Evolutionary conservation across 2,797 vertebrate species (phyloP).

Genomic region (Brachymystax lenok): DNA sequence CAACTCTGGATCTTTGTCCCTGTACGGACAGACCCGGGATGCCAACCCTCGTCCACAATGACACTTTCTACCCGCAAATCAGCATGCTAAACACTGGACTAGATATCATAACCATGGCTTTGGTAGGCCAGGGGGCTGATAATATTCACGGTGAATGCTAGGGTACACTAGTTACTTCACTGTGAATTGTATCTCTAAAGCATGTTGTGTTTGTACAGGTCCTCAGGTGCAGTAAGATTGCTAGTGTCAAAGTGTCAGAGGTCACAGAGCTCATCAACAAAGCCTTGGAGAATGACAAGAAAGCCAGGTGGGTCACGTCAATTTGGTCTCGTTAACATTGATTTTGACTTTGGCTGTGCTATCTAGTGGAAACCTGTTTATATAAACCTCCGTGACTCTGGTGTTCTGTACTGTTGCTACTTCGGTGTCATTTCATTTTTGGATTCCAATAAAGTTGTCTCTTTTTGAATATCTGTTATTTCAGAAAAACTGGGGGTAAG

Average conservation of each 20-base stretch:
- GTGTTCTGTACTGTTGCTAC: neutral
- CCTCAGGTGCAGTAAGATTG: constrained; percentile 94
- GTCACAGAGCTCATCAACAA: constrained; percentile 92
- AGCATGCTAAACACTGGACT: neutral
- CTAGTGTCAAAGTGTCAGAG: constrained; percentile 94
- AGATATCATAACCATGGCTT: neutral
- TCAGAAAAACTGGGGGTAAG: constrained; percentile 90
- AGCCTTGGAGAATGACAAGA: constrained; percentile 90
- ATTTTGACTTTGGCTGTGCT: too few species aligned
- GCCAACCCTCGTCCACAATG: neutral
- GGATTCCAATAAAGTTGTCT: neutral
- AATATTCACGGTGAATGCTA: too few species aligned
- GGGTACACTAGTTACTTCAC: neutral
- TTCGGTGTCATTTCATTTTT: neutral
- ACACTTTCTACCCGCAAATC: neutral
- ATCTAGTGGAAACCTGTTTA: neutral
- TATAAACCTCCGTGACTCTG: neutral
- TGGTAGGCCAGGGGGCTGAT: neutral
- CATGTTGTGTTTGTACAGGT: constrained; percentile 72
- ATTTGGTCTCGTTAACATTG: too few species aligned
- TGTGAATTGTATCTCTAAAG: neutral
- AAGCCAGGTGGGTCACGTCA: constrained; percentile 76
- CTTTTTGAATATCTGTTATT: neutral
- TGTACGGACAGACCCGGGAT: neutral
- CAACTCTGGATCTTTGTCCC: neutral